These are phyloP conservation scores for Pollenia angustigena DNA, from an alignment of 2,888 invertebrate species.

Conservation along the genomic window DNA sequence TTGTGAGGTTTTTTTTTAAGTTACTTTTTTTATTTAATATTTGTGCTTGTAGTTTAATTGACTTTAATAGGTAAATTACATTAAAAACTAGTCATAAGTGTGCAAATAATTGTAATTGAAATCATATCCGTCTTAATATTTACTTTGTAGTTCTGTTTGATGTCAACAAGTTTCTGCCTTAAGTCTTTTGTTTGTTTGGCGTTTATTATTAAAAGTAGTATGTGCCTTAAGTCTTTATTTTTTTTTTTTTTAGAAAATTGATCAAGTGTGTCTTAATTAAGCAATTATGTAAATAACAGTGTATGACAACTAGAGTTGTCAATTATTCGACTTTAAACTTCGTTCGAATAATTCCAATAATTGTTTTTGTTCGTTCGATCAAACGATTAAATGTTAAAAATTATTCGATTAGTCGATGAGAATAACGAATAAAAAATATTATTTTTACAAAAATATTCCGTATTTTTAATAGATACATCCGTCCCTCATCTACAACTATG, in stretches of 20 bases:
- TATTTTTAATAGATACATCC: too few relatives aligned
- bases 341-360: too few relatives aligned
- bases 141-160: neutral
- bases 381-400: too few relatives aligned
- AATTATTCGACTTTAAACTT: too few relatives aligned
- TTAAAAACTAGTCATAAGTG: constrained; percentile 20
- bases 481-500: too few relatives aligned
- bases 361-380: too few relatives aligned
- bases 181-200: constrained; percentile 32
- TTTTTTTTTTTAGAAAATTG: neutral
- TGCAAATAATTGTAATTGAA: constrained; percentile 31
- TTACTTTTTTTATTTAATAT: constrained; percentile 12
- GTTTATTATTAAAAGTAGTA: neutral
- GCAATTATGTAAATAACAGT: too few relatives aligned
- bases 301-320: too few relatives aligned
- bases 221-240: neutral
- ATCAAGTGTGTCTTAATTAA: neutral
- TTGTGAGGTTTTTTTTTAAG: neutral
- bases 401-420: too few relatives aligned
- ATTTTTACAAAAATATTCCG: too few relatives aligned
- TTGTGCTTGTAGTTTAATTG: constrained; percentile 38
- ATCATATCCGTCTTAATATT: constrained; percentile 50
- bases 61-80: constrained; percentile 40
- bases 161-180: constrained; percentile 32
- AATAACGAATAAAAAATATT: too few relatives aligned